Evolutionary conservation across 2,113 vertebrate genomes (phyloP), one percentile per base, ranked within the genome.

Genomic region (Phodopus roborovskii): DNA sequence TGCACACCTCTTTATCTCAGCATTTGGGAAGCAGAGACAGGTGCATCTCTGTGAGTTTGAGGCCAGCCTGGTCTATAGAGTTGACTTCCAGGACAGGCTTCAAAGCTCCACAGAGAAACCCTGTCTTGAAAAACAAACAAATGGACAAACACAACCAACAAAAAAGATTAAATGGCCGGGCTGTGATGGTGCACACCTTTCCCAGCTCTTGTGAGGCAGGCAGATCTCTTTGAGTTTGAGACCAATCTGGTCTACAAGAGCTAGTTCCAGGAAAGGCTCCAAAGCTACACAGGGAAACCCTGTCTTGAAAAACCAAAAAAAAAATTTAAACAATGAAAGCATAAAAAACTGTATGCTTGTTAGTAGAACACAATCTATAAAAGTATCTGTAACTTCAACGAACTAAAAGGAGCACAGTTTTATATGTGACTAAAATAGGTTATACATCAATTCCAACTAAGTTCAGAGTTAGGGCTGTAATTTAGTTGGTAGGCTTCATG

Each of bases 381-480:
- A 84, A 42, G 30, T 84, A 33, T 78, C 75, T 94, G 64, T 78
- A 71, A 75, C 39, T 91, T 15, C 68, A 87, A 45, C 45, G 75
- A 94, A 56, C 75, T 66, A 58, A 87, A 91, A 58, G 26, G 42
- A 77, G 13, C 24, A 71, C 20, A 70, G 45, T 77, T 78, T 74
- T 91, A 48, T 33, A 85, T 36, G 26, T 75, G n/a, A 91, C 16
- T 64, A 5, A 94, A 93, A 56, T 88, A 39, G 16, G 28, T 85
- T 85, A 64, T 45, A 10, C 45, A 88, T 56, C 75, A 88, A 95
- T 60, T 77, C 45, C 75, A 88, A 88, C n/a, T 56, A 93, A 70
- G 90, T n/a, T 58, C 53, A 81, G 53, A 64, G 82, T 17, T 84
- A 45, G 8, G 50, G 60, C 15, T 84, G 26, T 84, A 84, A 64